Evolutionary conservation across 2,888 invertebrate species (phyloP), one percentile per base, ranked within the genome.

Genomic region (Megalurothrips usitatus): DNA sequence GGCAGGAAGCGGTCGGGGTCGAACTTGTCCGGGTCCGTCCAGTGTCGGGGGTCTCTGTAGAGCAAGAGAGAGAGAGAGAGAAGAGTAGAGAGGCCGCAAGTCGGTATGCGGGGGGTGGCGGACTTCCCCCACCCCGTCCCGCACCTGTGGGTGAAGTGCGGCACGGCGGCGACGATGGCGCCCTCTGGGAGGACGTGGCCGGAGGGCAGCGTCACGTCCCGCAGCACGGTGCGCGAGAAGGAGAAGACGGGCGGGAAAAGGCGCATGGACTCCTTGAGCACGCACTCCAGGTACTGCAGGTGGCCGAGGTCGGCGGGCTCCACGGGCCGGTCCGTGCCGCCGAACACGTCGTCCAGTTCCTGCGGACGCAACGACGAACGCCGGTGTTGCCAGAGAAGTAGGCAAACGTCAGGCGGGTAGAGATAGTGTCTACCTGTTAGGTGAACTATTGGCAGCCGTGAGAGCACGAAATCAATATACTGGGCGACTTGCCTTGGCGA

Each of bases 241-340:
- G 23, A 12, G 68, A 75, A 75, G 23, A 26, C 26, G 68, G 68
- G 68, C 26, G 68, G 68, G 68, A 75, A 75, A 23, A 75, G 1
- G 11, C 68, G 23, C 68, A 75, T 75, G 68, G 23, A 23, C 68
- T 75, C 68, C 68, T 75, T 75, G 68, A 75, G n/a, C 23, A 12
- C 68, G 68, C 68, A 75, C 26, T 75, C 68, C 68, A 75, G 68
- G 68, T 75, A 75, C 68, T 75, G 68, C 68, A 75, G 68, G 68
- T 75, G 68, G 11, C 12, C 23, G 10, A 75, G 68, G 26, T 75
- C 68, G 23, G 23, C 23, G 23, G 68, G 23, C 68, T 75, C 68
- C 26, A 75, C 26, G 68, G 68, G 26, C 26, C 68, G 68, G 26
- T 23, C 68, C 26, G 68, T 8, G 26, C 68, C 68, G 68, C 68